A percentile compares a stretch with the other conserved stretches of the same genome.
These are phyloP conservation scores for Dromas ardeola DNA, from an alignment of 2,113 vertebrate species.

Conservation along the genomic window DNA sequence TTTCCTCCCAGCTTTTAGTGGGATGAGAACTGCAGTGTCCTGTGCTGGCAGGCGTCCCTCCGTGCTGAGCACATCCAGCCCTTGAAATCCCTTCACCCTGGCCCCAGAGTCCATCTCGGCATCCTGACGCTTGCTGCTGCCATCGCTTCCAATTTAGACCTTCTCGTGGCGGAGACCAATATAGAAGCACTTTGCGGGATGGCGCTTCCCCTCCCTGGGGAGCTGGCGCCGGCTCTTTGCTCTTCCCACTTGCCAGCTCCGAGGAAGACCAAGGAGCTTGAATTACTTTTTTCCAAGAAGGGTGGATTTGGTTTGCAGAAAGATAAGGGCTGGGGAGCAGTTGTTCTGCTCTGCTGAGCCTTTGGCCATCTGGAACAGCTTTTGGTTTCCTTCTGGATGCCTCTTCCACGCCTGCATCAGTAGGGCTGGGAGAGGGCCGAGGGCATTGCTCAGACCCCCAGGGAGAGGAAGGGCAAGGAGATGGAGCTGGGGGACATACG, in stretches of 20 bases:
- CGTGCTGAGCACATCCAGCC: neutral
- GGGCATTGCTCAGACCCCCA: accelerated
- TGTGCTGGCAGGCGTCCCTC: neutral
- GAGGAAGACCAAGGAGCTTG: neutral
- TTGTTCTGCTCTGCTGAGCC: neutral
- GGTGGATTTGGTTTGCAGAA: constrained; percentile 30
- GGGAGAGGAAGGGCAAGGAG: neutral
- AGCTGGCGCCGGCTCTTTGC: accelerated
- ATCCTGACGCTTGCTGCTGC: neutral
- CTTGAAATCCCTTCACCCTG: neutral
- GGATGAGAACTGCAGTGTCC: neutral
- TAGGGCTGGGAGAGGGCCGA: neutral
- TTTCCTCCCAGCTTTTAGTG: neutral
- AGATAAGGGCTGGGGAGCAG: neutral
- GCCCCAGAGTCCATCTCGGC: neutral
- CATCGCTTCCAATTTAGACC: neutral
- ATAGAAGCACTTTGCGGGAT: constrained; percentile 25
- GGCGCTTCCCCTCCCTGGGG: neutral
- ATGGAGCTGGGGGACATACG: neutral
- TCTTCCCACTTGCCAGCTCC: neutral
- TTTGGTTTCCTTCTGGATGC: constrained; percentile 1
- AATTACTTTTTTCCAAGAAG: constrained; percentile 37
- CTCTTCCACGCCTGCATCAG: neutral
- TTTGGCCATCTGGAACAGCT: constrained; percentile 28
- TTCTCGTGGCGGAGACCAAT: neutral